phyloP scores from a whole-genome alignment of 2,797 vertebrate species.

The Phrynocephalus vlangalii region DNA sequence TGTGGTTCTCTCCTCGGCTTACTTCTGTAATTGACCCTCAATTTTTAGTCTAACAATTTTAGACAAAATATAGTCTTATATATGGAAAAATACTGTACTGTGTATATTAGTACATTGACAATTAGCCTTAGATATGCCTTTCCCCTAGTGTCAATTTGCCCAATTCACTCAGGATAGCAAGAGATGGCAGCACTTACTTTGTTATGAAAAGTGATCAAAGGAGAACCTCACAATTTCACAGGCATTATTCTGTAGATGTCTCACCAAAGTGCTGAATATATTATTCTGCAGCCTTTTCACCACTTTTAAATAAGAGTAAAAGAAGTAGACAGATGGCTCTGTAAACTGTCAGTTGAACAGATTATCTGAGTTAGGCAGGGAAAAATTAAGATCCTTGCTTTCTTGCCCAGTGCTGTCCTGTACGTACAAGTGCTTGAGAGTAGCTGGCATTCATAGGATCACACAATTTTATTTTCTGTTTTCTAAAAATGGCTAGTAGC shows the following conservation, averaged over 20 bases:
- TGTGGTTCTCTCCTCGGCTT: too few relatives aligned
- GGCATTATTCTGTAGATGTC: not conserved
- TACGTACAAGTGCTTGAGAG: not conserved
- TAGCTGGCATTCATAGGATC: not conserved
- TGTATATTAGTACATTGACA: too few relatives aligned
- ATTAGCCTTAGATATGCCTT: too few relatives aligned
- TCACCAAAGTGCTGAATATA: not conserved
- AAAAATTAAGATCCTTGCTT: not conserved
- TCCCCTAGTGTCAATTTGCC: too few relatives aligned
- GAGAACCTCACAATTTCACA: not conserved
- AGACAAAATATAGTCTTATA: too few relatives aligned
- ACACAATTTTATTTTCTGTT: too few relatives aligned
- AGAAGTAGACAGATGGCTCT: not conserved
- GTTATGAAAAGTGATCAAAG: not conserved
- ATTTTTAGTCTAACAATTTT: too few relatives aligned
- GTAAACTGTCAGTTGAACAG: not conserved
- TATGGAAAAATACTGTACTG: too few relatives aligned
- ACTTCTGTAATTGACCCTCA: too few relatives aligned
- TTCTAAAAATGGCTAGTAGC: not conserved
- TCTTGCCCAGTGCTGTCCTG: not conserved
- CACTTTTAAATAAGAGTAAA: not conserved
- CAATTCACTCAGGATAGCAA: too few relatives aligned
- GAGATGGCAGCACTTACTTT: not conserved
- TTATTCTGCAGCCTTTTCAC: not conserved
- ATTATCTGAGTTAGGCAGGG: not conserved